Base-by-base conservation (phyloP, 2,797 vertebrate genomes). In the Rhabdomys pumilio region DNA sequence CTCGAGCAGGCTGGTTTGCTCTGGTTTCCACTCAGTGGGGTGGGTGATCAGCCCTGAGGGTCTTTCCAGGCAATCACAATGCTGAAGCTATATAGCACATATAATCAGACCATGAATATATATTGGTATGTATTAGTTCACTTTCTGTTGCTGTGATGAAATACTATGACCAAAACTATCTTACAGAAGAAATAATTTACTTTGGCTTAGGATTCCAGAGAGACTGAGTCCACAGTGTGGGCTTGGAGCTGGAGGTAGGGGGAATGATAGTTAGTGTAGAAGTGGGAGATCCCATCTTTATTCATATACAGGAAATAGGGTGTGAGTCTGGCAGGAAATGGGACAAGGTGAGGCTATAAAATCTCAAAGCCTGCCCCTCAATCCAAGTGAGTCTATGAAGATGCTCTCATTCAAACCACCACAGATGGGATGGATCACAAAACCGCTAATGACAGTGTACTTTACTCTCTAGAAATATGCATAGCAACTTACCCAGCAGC, bases 1-100 rank as follows among this genome's bases (percentile, higher is more conserved):
- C 93, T 83, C 34, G 9, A 76, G 5, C 4, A 92, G 44, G 8
- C 61, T 73, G 53, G 59, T 95, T 4, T 50, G 89, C 97, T 96
- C 87, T 86, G 22, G 50, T 97, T 31, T 50, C 34, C 69, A 41
- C 91, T 76, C 14, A 81, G 34, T 76, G 75, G 69, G 61, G 24
- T 65, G 26, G 8, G 0, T 61, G 44, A 69, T 82, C 14, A 50
- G 15, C 50, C 50, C 73, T 50, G 55, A 31, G 14, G 24, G 22
- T 3, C 53, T 90, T 93, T 89, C 65, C 24, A 73, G 31, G 41
- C 59, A 72, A 14, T 53, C 22, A 13, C 31, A 34, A 63, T 26
- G 93, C 89, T 73, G 2, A 77, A 84, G n/a, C 47, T 77, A 38
- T 59, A 63, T 67, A 72, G 89, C 19, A 31, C 24, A 47, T 34